Evolutionary conservation across 1,140 invertebrate species (phyloP), one percentile per base, ranked within the genome.

Genomic region (Pectinophora gossypiella): DNA sequence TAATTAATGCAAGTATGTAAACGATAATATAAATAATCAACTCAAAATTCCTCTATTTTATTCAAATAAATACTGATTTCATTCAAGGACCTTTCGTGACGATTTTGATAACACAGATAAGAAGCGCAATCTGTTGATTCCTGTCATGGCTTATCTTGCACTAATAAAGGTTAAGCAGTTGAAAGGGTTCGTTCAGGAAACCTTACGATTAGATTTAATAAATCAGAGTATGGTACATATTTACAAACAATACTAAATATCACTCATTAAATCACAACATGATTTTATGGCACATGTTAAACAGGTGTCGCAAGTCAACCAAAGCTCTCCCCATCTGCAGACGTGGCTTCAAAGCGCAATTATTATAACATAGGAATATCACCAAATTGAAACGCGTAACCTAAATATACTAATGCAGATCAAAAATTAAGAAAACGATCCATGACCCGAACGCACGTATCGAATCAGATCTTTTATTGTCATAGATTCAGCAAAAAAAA

Each of bases 181-280:
- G 68, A 69, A 74, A 74, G 54, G 55, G 64, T 70, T 63, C n/a
- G n/a, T n/a, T 67, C 64, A 64, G 62, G 54, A 68, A 71, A 65
- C 65, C 73, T 72, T 76, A 81, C 62, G 61, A 76, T 74, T 76
- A 76, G 61, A 70, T 68, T 71, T 57, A 58, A 64, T 61, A 66
- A 51, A 70, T 71, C 68, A 75, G 65, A 68, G 63, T 86, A 85
- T 85, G 76, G 79, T 87, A 87, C 79, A 87, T 87, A 87, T 87
- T 87, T 87, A 87, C 84, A 87, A 87, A 85, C 76, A 76, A 82
- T 72, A 84, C 71, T 85, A 84, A 87, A 87, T 87, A 87, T 85
- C 80, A 87, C 80, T 85, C 82, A 84, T 76, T 73, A 83, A 74
- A 85, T 87, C 80, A 87, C 82, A 87, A 85, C 80, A 76, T 84